These are phyloP conservation scores for Aegithalos caudatus DNA, from an alignment of 2,113 vertebrate genomes.

Conservation along the genomic window DNA sequence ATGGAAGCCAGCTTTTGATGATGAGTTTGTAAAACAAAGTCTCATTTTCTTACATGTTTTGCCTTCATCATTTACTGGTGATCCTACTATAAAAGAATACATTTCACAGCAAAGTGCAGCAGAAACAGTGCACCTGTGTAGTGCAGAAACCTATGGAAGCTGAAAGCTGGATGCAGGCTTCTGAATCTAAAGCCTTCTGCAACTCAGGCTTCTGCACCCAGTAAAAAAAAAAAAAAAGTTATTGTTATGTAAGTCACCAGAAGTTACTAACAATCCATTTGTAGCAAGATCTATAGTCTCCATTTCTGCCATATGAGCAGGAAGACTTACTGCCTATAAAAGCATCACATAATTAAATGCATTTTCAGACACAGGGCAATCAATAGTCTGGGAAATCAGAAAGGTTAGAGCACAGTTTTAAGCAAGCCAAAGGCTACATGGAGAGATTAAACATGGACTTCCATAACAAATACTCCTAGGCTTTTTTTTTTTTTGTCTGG, in stretches of 20 bases:
- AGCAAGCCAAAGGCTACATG: neutral
- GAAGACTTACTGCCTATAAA: neutral
- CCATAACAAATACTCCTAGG: neutral
- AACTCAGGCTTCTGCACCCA: neutral
- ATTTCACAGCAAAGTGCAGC: neutral
- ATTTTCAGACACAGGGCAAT: neutral
- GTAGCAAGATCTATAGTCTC: neutral
- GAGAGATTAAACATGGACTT: neutral
- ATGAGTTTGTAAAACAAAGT: neutral
- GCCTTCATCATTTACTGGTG: neutral
- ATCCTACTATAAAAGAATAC: neutral
- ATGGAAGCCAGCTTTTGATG: neutral
- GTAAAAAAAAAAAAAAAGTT: neutral
- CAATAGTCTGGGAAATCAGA: neutral
- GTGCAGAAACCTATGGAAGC: neutral
- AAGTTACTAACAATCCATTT: neutral
- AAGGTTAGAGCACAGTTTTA: neutral
- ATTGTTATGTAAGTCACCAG: neutral
- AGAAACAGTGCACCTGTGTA: neutral
- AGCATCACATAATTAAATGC: neutral
- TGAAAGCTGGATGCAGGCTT: neutral
- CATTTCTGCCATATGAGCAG: neutral
- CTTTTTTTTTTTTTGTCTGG: neutral
- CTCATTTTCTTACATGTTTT: neutral
- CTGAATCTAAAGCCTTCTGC: neutral